phyloP scores from a whole-genome alignment of 1,140 invertebrate species.

The Lepidostoma basale region DNA sequence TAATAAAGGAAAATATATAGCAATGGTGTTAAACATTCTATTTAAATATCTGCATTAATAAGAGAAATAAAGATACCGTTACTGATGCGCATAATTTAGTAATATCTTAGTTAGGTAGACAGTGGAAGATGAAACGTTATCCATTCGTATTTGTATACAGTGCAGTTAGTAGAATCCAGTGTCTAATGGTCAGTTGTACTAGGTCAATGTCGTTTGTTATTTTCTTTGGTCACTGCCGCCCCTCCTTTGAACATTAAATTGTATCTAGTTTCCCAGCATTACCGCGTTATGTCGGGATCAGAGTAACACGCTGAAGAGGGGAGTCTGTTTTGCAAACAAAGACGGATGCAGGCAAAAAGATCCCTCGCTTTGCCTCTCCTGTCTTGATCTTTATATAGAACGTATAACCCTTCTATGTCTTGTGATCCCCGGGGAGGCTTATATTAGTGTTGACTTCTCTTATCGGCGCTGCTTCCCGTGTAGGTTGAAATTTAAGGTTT shows the following conservation, averaged over 20 bases:
- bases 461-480: slow-evolving; percentile 39
- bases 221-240: slow-evolving; percentile 30
- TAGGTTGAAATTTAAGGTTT: slow-evolving; percentile 44
- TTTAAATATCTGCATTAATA: no score
- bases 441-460: slow-evolving; percentile 46
- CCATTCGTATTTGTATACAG: no score
- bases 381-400: slow-evolving; percentile 45
- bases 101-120: no score
- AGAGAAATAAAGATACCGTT: no score
- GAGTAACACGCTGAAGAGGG: slow-evolving; percentile 17
- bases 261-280: not conserved
- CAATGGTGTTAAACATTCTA: no score
- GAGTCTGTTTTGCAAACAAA: slow-evolving; percentile 36
- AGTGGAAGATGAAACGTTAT: no score
- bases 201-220: slow-evolving; percentile 26
- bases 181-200: slow-evolving; percentile 27
- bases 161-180: no score
- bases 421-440: slow-evolving; percentile 42
- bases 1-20: no score
- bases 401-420: slow-evolving; percentile 44
- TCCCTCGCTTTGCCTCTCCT: slow-evolving; percentile 35
- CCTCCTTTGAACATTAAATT: no score
- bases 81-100: no score
- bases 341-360: slow-evolving; percentile 44
- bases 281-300: slow-evolving; percentile 28